Evolutionary conservation across 2,888 invertebrate genomes (phyloP), one percentile per base, ranked within the genome.

Genomic region (Cyclophora albipunctata): DNA sequence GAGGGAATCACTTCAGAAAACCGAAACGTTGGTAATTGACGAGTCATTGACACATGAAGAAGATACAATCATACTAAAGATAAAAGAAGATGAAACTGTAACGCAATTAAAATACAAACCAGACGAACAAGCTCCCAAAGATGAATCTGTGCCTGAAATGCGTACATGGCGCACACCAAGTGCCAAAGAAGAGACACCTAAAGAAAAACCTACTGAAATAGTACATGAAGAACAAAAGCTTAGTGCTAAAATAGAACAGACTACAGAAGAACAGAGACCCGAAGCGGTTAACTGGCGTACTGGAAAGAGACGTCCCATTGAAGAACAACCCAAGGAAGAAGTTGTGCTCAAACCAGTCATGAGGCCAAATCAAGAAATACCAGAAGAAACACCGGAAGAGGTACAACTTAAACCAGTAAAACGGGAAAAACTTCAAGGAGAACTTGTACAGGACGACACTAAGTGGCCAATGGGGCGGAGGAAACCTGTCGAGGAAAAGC

Each of bases 31-130:
- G 44, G 59, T 90, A 20, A 76, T 87, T 43, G 90, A 91, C 57
- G 91, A 92, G 75, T 89, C 90, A 34, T 69, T 90, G 34, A 89
- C 88, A 3, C 85, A 90, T 54, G 84, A 90, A 52, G 91, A 92
- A 73, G 91, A 92, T 51, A 90, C 89, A 5, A 83, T 91, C 1
- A 78, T 90, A 42, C 72, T 91, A 49, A 91, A 90, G 66, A 51
- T 82, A 71, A 62, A 67, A 50, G 53, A 64, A 7, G 75, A 73
- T 42, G 78, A 82, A 58, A 78, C 84, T 1, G 85, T 1, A 59
- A 52, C 57, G 69, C 57, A 53, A 37, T 58, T 3, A 63, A 60
- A 4, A 48, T 65, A 64, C 34, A 34, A 20, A 59, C 33, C 34
- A 34, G 33, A 59, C 33, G 72, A 67, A 50, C 46, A 68, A 40